Percentiles rank a stretch among this genome's conserved stretches.
phyloP scores from a whole-genome alignment of 37 sponge, comb jelly and placozoan species.

The Cladorhizidae sp. region DNA sequence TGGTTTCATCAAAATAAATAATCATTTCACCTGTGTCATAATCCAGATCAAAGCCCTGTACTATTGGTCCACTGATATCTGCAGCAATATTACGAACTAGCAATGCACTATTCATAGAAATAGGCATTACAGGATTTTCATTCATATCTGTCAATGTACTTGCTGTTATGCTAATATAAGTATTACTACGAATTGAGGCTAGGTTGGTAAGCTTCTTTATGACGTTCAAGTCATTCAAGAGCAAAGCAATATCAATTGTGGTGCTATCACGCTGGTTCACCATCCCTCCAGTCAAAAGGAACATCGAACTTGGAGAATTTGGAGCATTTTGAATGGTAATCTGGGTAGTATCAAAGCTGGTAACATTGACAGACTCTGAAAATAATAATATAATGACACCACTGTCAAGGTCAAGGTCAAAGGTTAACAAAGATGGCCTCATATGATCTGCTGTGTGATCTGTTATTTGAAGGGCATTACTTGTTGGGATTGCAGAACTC shows the following conservation, averaged over 20 bases:
- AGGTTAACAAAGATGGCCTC: slow-evolving; percentile 40
- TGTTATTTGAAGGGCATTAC: slow-evolving; percentile 56
- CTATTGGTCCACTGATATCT: slow-evolving; percentile 61
- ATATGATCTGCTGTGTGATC: slow-evolving; percentile 60
- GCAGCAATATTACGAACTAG: slow-evolving; percentile 25
- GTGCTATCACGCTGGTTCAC: slow-evolving; percentile 39
- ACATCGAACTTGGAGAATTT: slow-evolving; percentile 17
- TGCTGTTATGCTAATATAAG: slow-evolving; percentile 76
- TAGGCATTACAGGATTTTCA: slow-evolving; percentile 42
- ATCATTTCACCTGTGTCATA: slow-evolving; percentile 64
- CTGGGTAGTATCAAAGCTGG: slow-evolving; percentile 61
- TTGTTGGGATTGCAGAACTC: slow-evolving; percentile 37
- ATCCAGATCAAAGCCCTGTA: slow-evolving; percentile 61
- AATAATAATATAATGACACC: slow-evolving; percentile 66
- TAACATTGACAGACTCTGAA: slow-evolving; percentile 76
- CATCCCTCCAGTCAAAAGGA: slow-evolving; percentile 47
- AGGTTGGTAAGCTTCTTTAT: slow-evolving; percentile 52
- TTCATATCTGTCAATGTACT: slow-evolving; percentile 73
- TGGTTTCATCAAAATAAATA: slow-evolving; percentile 80
- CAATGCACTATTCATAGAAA: slow-evolving; percentile 57
- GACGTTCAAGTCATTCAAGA: slow-evolving; percentile 47
- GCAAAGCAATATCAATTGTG: slow-evolving; percentile 45
- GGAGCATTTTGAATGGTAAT: slow-evolving; percentile 51
- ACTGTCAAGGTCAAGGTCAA: slow-evolving; percentile 71
- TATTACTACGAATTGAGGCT: slow-evolving; percentile 61